Percentiles rank a stretch among this genome's conserved stretches.
Conservation (phyloP, 2,797 vertebrate species). For the Chrysocyon brachyurus region DNA sequence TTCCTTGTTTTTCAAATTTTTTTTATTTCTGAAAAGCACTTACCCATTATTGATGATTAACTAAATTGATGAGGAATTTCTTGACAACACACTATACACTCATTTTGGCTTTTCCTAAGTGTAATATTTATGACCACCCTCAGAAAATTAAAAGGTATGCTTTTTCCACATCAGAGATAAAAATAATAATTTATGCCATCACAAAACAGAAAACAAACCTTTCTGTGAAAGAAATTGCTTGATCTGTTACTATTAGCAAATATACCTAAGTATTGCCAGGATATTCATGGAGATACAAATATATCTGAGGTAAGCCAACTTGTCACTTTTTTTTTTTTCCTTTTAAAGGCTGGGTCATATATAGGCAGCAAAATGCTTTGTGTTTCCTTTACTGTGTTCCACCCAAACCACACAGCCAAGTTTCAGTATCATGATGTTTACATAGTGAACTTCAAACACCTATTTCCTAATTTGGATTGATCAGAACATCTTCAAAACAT, state of each 20-base stretch:
- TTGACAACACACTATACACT: slow-evolving; percentile 6
- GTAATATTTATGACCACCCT: background rate
- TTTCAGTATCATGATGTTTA: slow-evolving; percentile 71
- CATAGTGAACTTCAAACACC: slow-evolving; percentile 75
- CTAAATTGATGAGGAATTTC: slow-evolving; percentile 35
- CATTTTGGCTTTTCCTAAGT: slow-evolving; percentile 66
- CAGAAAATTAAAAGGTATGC: slow-evolving; percentile 49
- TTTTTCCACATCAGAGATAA: slow-evolving; percentile 67
- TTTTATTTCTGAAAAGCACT: slow-evolving; percentile 33
- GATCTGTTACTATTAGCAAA: slow-evolving; percentile 64
- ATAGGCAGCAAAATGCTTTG: slow-evolving; percentile 26
- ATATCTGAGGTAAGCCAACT: background rate
- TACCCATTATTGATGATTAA: background rate
- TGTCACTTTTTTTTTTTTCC: background rate
- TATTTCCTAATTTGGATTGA: slow-evolving; percentile 81
- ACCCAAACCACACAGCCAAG: slow-evolving; percentile 55
- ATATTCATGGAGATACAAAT: slow-evolving; percentile 43
- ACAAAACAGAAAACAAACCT: slow-evolving; percentile 12
- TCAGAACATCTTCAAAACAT: slow-evolving; percentile 85
- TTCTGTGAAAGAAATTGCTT: slow-evolving; percentile 22
- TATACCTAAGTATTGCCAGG: background rate
- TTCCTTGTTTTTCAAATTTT: background rate
- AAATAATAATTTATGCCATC: slow-evolving; percentile 18
- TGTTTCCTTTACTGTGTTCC: slow-evolving; percentile 37
- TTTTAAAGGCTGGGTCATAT: background rate